Base-by-base conservation (phyloP, 2,113 vertebrate species). In the Myotis brandtii region DNA sequence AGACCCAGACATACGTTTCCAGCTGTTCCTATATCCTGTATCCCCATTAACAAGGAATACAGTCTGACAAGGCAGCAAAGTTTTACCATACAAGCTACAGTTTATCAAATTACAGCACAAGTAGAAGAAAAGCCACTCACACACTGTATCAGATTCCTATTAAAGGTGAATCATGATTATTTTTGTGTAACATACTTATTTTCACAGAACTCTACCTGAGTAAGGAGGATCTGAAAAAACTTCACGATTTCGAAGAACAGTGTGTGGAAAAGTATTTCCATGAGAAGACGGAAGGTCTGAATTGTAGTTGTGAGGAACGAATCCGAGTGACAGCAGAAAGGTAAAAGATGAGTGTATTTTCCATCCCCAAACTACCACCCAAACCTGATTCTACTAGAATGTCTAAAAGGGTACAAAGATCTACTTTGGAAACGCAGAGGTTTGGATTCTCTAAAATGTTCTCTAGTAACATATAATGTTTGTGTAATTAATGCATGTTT, bases 231-330 rank as follows among this genome's bases (percentile, higher is more conserved):
- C 96, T 99, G 62, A 99, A 99, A 97, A 99, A 99, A 76, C 99
- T 99, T 34, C 99, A 99, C 86, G 99, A 99, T 96, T 99, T 99
- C 93, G 99, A 99, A 95, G 99, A 99, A 95, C 99, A 98, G 92
- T 99, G 99, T 97, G 99, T 99, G 11, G 97, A 99, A 93, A 98
- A 98, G 6, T 99, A 99, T 97, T 99, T 99, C 96, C 98, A 99
- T 23, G 99, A 99, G 96, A 99, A 99, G 97, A 98, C 96, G 13
- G 98, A 99, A 95, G 97, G 54, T 72, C 92, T 98, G 52, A 98
- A 98, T 80, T 97, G 98, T 92, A 99, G 98, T 91, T 97, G 98
- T 76, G 98, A 98, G 16, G 99, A 99, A 97, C 98, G 98, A 96
- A 99, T 99, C 82, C 98, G 98, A 96, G 96, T 98, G 86, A 99